Conservation (phyloP, 2,797 vertebrate species). For the Acestrorhynchus altus region DNA sequence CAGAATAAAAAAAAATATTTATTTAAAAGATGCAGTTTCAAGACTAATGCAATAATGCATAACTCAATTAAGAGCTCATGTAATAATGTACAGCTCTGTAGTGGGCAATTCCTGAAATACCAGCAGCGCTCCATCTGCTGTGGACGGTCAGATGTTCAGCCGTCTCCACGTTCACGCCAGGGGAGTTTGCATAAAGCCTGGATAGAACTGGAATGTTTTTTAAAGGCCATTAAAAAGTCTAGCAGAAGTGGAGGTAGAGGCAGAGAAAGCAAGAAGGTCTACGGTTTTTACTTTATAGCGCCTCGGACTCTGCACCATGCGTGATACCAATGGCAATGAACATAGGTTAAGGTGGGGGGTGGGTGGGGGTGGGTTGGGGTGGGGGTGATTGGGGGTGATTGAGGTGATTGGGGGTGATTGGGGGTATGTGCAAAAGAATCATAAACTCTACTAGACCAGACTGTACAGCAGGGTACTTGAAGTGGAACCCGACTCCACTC, state of each 20-base stretch:
- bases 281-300: background rate
- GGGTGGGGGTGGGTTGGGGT: background rate
- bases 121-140: constrained; percentile 31
- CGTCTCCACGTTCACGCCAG: constrained; percentile 36
- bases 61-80: constrained; percentile 12
- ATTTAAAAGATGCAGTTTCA: constrained; percentile 84
- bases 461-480: background rate
- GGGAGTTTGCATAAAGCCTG: constrained; percentile 65
- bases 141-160: constrained; percentile 53
- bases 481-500: no score
- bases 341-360: background rate
- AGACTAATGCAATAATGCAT: constrained; percentile 28
- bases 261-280: background rate
- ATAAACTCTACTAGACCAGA: no score
- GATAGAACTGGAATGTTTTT: constrained; percentile 63
- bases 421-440: no score
- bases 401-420: background rate
- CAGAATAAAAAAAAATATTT: constrained; percentile 99
- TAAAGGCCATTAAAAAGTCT: constrained; percentile 67
- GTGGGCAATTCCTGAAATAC: constrained; percentile 15
- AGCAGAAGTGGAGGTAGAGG: constrained; percentile 55
- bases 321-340: background rate
- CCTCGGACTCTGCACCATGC: background rate
- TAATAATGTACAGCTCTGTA: background rate
- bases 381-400: background rate